Evolutionary conservation across 1,140 invertebrate species (phyloP).

Genomic region (Drosophila erecta): DNA sequence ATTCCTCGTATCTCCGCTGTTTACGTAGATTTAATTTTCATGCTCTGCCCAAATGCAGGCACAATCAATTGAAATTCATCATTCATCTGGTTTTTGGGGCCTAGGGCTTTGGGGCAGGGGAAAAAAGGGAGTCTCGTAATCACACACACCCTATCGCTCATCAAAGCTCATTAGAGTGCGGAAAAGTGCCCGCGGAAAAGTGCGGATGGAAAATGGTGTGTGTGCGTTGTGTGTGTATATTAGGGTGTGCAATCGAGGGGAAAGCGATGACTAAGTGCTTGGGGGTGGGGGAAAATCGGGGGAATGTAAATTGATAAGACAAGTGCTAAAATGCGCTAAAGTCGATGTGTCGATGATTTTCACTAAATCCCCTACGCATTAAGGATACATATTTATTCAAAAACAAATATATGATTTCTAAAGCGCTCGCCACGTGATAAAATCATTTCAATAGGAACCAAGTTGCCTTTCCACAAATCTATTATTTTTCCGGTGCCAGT

Average conservation of each 20-base stretch:
- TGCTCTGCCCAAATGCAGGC: constrained; percentile 7
- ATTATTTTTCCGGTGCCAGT: neutral
- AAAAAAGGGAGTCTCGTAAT: constrained; percentile 9
- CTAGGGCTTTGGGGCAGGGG: neutral
- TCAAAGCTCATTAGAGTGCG: constrained; percentile 43
- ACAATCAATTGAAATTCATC: constrained; percentile 40
- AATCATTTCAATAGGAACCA: no score
- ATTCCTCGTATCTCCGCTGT: constrained; percentile 1
- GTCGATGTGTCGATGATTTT: constrained; percentile 1
- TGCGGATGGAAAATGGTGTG: neutral
- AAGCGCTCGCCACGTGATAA: no score
- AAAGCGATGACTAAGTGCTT: constrained; percentile 25
- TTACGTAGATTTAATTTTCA: constrained; percentile 31
- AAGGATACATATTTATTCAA: no score
- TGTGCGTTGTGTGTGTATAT: neutral
- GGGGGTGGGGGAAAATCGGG: neutral
- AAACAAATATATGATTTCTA: no score
- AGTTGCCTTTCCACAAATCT: no score
- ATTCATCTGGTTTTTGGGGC: constrained; percentile 5
- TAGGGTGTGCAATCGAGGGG: constrained; percentile 6
- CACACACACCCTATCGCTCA: constrained; percentile 35
- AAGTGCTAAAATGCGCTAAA: neutral
- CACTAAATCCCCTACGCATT: no score
- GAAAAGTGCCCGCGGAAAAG: constrained; percentile 29
- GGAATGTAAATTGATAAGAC: constrained; percentile 16